Evolutionary conservation across 2,797 vertebrate species (phyloP).

Genomic region (Helostoma temminkii): DNA sequence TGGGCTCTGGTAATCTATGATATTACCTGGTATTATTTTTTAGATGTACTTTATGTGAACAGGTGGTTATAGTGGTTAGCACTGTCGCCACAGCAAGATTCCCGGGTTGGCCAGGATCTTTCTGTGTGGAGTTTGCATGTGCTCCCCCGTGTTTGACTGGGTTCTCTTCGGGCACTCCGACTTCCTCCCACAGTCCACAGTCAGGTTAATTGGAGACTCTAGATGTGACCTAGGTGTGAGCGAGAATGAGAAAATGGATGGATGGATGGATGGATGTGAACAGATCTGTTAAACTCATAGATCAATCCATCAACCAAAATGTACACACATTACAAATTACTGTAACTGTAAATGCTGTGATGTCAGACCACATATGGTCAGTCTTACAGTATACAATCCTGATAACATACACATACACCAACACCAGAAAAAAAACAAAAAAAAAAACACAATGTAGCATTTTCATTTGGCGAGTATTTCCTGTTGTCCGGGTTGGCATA

Average conservation of each 20-base stretch:
- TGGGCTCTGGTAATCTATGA: not conserved
- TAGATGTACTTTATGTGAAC: too few species aligned
- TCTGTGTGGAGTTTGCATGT: too few species aligned
- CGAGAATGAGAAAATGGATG: too few species aligned
- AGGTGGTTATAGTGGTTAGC: too few species aligned
- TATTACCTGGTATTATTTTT: not conserved
- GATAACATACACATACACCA: constrained; percentile 32
- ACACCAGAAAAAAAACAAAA: constrained; percentile 57
- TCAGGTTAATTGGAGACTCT: too few species aligned
- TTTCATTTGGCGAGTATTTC: constrained; percentile 78
- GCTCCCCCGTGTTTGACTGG: too few species aligned
- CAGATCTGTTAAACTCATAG: not conserved
- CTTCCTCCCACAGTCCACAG: too few species aligned
- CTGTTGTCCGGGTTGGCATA: constrained; percentile 57
- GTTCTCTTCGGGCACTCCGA: too few species aligned
- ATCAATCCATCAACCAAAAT: not conserved
- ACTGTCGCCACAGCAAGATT: too few species aligned
- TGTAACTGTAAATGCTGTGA: constrained; percentile 1
- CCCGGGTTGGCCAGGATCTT: too few species aligned
- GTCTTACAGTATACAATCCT: constrained; percentile 26
- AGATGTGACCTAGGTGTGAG: too few species aligned
- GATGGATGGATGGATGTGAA: too few species aligned
- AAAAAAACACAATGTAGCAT: constrained; percentile 56
- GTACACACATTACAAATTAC: not conserved
- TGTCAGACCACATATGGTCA: constrained; percentile 38